Evolutionary conservation across 2,797 vertebrate genomes (phyloP), one percentile per base, ranked within the genome.

Genomic region (Siniperca obscura): DNA sequence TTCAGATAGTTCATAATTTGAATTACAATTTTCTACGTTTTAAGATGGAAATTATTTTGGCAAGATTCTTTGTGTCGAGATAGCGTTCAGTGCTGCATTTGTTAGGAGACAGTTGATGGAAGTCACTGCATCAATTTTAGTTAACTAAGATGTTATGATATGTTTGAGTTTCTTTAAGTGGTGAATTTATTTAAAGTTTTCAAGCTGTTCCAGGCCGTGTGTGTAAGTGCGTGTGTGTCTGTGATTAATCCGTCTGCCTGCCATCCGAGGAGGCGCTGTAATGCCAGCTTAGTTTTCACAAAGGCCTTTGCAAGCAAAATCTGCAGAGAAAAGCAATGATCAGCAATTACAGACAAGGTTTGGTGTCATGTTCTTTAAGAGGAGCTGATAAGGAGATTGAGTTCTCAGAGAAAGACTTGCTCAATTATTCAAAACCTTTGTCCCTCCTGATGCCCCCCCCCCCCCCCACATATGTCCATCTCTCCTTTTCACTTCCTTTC

Each of bases 341-440:
- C 86, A 80, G 92, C 90, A 82, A 85, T 91, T 89, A 85, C 68
- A 78, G 62, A 68, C 62, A 22, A 11, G 21, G 50, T 75, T 53
- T 59, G 87, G 83, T 87, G 84, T 89, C 36, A 2, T 84, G 78
- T 90, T 91, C 73, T 82, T 81, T 38, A 76, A 86, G 78, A 81
- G 65, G 57, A 65, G 66, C 57, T 80, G 70, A 76, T 76, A 52
- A 67, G 73, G 82, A 83, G 81, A 85, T 80, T 48, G 81, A 80
- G 44, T 81, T 88, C 81, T 78, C 73, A 82, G 74, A 78, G 76
- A 73, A 86, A 82, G 76, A 74, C 85, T 56, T 22, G 64, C 68
- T 91, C 55, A 89, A 87, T 92, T 88, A 90, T 92, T 93, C 61
- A 90, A 59, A 81, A 64, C 57, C 56, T 65, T 40, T 52, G 67